These are phyloP conservation scores for Papilio polyxenes DNA, from an alignment of 1,140 invertebrate species.

Conservation along the genomic window DNA sequence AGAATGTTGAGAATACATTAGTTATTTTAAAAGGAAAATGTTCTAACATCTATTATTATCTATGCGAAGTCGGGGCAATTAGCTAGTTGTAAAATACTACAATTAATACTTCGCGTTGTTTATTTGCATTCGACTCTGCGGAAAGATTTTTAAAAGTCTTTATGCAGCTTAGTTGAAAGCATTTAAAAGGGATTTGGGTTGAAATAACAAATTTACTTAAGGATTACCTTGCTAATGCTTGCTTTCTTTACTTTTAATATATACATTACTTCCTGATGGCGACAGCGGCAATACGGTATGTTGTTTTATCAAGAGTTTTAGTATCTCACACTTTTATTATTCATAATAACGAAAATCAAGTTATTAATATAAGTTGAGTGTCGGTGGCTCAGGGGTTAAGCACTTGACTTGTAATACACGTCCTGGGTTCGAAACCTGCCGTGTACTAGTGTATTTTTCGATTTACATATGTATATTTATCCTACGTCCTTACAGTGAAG, in stretches of 20 bases:
- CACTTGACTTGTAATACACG: too few species aligned
- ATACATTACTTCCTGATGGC: background rate
- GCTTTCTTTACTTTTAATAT: background rate
- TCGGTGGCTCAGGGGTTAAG: too few species aligned
- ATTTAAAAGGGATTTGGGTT: constrained; percentile 51
- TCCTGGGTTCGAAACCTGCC: too few species aligned
- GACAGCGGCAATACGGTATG: background rate
- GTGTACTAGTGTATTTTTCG: too few species aligned
- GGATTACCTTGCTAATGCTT: constrained; percentile 41
- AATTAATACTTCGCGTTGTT: constrained; percentile 53
- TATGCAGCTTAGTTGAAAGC: constrained; percentile 57
- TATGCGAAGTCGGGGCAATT: background rate
- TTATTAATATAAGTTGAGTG: too few species aligned
- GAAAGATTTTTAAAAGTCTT: constrained; percentile 52
- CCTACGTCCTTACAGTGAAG: too few species aligned
- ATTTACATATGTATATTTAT: too few species aligned
- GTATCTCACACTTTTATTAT: too few species aligned
- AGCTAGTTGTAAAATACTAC: background rate
- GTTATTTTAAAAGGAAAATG: too few species aligned
- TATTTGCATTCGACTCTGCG: constrained; percentile 50
- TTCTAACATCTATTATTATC: background rate
- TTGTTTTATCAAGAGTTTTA: background rate
- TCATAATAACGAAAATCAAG: too few species aligned
- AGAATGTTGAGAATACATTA: too few species aligned
- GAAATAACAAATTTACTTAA: constrained; percentile 49